A percentile compares a stretch with the other conserved stretches of the same genome.
Evolutionary conservation across 2,888 invertebrate genomes (phyloP).

Genomic region (Zeuzera pyrina): DNA sequence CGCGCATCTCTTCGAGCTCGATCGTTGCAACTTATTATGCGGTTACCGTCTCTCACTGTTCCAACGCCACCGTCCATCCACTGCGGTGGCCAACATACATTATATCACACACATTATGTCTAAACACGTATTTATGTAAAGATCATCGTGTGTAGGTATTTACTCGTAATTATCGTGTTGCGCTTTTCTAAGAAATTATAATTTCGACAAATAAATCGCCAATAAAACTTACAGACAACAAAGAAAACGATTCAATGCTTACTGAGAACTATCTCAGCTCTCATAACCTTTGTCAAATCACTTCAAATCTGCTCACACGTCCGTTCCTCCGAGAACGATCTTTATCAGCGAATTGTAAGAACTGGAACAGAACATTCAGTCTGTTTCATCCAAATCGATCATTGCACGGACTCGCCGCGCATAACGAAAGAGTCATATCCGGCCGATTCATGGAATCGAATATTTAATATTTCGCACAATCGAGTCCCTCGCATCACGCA

Average conservation of each 20-base stretch:
- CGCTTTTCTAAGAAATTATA: too few species aligned
- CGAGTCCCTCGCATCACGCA: conserved; percentile 30
- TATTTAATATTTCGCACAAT: conserved; percentile 35
- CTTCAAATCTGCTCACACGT: conserved; percentile 5
- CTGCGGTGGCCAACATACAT: conserved; percentile 46
- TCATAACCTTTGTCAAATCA: not conserved
- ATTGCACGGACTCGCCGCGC: conserved; percentile 47
- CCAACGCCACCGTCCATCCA: conserved; percentile 34
- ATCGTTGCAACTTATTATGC: conserved; percentile 41
- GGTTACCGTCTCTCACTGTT: conserved; percentile 33
- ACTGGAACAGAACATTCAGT: conserved; percentile 17
- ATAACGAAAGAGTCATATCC: conserved; percentile 63
- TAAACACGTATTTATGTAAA: too few species aligned
- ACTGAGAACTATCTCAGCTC: not conserved
- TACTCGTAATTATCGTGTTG: too few species aligned
- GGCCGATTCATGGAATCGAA: conserved; percentile 56
- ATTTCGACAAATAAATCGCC: too few species aligned
- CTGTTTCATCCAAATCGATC: conserved; percentile 50
- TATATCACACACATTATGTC: conserved; percentile 31
- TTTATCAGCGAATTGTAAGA: conserved; percentile 40
- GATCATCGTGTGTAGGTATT: too few species aligned
- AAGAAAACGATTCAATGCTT: too few species aligned
- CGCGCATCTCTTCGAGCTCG: conserved; percentile 41
- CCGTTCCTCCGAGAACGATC: conserved; percentile 27
- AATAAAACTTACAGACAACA: too few species aligned